Conservation (phyloP, 2,888 invertebrate species). For the Tetragonula carbonaria region DNA sequence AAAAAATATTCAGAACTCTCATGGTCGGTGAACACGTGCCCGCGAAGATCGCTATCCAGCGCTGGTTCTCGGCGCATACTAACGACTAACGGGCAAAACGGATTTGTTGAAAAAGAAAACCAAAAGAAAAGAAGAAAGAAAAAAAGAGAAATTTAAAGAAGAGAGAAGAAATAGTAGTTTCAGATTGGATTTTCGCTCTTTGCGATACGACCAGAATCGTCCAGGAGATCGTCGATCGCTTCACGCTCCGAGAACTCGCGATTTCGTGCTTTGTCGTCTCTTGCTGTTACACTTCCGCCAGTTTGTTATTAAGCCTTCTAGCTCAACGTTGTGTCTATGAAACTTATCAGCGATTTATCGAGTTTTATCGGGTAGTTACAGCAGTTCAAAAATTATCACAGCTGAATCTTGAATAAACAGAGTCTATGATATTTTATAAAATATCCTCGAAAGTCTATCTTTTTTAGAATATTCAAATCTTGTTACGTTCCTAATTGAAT, state of each 20-base stretch:
- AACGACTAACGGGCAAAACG: conserved; percentile 65
- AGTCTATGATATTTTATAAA: no score
- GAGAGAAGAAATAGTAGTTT: neutral
- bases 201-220: conserved; percentile 4
- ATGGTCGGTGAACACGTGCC: conserved; percentile 68
- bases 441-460: no score
- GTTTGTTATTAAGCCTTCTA: neutral
- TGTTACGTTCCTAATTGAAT: no score
- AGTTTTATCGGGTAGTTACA: neutral
- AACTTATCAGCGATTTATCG: no score
- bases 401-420: no score
- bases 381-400: no score
- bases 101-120: conserved; percentile 50
- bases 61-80: conserved; percentile 61
- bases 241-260: conserved; percentile 28
- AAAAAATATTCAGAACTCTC: conserved; percentile 67
- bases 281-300: conserved; percentile 29
- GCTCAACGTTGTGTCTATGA: neutral
- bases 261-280: conserved; percentile 36
- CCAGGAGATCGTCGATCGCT: conserved; percentile 22
- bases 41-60: conserved; percentile 68
- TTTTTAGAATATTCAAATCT: no score
- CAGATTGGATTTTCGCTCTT: conserved; percentile 5
- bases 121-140: neutral
- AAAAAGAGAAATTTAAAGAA: conserved; percentile 10